Percentiles rank a stretch among this genome's conserved stretches.
These are phyloP conservation scores for Atractosteus spatula DNA, from an alignment of 2,113 vertebrate genomes.

Conservation along the genomic window DNA sequence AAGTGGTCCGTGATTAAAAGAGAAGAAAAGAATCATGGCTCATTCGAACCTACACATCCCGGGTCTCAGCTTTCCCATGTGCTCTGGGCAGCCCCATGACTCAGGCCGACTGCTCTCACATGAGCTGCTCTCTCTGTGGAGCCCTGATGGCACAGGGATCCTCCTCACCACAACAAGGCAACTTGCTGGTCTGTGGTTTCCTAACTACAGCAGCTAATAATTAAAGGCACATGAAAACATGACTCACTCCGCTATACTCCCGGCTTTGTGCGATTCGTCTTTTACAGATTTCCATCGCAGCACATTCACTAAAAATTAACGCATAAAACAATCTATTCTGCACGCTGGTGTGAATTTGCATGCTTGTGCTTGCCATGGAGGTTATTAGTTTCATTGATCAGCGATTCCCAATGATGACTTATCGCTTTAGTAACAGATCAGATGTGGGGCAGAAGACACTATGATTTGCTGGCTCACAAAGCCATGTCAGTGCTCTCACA, in stretches of 20 bases:
- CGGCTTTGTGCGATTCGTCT: constrained; percentile 15
- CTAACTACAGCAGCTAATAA: constrained; percentile 27
- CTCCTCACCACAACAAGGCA: constrained; percentile 17
- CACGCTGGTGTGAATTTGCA: too few relatives aligned
- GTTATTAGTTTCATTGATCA: too few relatives aligned
- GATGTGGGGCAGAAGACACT: too few relatives aligned
- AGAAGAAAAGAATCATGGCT: neutral
- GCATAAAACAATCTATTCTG: neutral
- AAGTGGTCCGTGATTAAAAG: constrained; percentile 19
- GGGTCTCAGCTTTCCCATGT: neutral
- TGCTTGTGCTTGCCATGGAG: too few relatives aligned
- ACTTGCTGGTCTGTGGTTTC: constrained; percentile 6
- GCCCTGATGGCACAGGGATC: constrained; percentile 15
- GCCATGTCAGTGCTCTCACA: too few relatives aligned
- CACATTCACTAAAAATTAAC: constrained; percentile 19
- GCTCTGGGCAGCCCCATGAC: constrained; percentile 2
- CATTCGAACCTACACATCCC: constrained; percentile 16
- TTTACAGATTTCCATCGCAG: constrained; percentile 24
- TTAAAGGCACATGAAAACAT: constrained; percentile 8
- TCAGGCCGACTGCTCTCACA: neutral
- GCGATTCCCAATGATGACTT: too few relatives aligned
- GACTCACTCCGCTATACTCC: neutral
- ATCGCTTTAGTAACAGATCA: too few relatives aligned
- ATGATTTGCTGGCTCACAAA: too few relatives aligned
- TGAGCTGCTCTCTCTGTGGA: constrained; percentile 1